These are phyloP conservation scores for Indicator maculatus DNA, from an alignment of 2,113 vertebrate species.

Conservation along the genomic window DNA sequence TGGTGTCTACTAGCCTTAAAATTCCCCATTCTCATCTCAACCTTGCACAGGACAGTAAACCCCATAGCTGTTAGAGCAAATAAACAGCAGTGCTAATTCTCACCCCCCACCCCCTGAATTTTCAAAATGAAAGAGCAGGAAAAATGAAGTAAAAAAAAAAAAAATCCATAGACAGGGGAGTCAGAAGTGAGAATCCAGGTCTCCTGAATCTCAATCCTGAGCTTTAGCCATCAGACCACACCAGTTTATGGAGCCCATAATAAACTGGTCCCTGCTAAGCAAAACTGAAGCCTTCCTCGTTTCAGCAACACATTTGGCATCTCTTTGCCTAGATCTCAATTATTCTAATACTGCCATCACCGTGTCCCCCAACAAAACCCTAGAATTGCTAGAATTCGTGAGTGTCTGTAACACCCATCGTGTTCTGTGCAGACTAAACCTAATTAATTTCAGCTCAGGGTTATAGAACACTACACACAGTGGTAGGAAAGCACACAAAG, in stretches of 20 bases:
- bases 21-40: not conserved
- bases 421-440: not conserved
- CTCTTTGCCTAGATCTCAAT: not conserved
- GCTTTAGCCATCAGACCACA: fast-evolving
- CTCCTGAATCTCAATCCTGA: not conserved
- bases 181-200: not conserved
- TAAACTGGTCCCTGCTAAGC: not conserved
- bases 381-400: not conserved
- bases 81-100: not conserved
- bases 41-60: not conserved
- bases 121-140: not conserved
- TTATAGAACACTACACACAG: not conserved
- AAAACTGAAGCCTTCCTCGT: not conserved
- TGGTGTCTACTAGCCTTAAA: not conserved
- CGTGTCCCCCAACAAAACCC: not conserved
- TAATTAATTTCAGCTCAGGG: not conserved
- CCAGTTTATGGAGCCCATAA: fast-evolving
- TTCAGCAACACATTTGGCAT: no score
- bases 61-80: fast-evolving
- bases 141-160: not conserved
- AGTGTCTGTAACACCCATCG: fast-evolving
- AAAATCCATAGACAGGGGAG: not conserved
- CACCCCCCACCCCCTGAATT: not conserved
- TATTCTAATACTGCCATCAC: fast-evolving
- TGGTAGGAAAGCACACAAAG: not conserved